Evolutionary conservation across 2,113 vertebrate species (phyloP).

Genomic region (Bubo blakistoni): DNA sequence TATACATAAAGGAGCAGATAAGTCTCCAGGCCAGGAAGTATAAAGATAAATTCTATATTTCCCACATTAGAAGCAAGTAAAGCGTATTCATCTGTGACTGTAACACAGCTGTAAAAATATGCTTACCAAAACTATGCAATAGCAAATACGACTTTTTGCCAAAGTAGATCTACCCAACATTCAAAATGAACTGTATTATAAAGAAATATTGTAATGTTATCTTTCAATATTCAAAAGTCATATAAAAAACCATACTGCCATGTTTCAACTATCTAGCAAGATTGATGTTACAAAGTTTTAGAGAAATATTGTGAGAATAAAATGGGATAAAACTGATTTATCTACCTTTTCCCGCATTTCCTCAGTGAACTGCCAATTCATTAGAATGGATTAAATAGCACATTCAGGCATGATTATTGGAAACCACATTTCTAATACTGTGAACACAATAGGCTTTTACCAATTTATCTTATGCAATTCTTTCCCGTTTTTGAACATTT

Average conservation of each 20-base stretch:
- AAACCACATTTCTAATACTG: background rate
- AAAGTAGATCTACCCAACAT: background rate
- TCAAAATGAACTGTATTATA: background rate
- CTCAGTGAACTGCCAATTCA: background rate
- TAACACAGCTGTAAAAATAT: background rate
- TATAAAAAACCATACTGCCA: accelerated
- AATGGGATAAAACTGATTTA: background rate
- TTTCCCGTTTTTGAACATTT: accelerated
- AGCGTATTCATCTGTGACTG: background rate
- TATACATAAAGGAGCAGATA: background rate
- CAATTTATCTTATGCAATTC: background rate
- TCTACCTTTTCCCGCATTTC: background rate
- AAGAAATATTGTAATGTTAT: background rate
- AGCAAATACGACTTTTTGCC: background rate
- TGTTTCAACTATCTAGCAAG: background rate
- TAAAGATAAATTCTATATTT: background rate
- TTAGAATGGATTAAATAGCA: background rate
- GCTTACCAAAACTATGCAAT: background rate
- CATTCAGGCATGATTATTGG: background rate
- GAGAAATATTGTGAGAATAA: background rate
- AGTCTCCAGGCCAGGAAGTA: background rate
- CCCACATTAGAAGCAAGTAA: background rate
- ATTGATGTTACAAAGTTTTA: background rate
- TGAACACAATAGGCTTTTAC: background rate
- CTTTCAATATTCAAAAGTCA: background rate